Evolutionary conservation across 2,797 vertebrate genomes (phyloP).

Genomic region (Monodelphis domestica): DNA sequence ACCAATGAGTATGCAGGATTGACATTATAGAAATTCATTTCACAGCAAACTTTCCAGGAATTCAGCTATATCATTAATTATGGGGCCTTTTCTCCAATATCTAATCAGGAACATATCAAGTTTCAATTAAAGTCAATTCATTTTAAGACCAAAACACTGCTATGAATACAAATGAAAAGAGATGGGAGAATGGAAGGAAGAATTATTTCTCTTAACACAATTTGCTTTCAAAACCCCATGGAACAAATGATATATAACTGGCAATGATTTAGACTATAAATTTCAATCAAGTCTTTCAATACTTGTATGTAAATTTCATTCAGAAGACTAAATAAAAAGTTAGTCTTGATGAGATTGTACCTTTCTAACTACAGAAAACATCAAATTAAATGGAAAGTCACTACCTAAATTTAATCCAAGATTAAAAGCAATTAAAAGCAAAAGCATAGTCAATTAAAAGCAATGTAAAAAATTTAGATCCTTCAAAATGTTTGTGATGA

Average conservation of each 20-base stretch:
- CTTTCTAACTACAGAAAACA: neutral
- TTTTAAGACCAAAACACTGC: neutral
- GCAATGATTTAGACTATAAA: constrained; percentile 22
- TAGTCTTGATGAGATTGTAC: neutral
- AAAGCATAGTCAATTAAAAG: no score
- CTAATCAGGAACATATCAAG: neutral
- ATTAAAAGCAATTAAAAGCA: constrained; percentile 37
- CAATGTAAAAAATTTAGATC: no score
- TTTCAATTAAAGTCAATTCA: neutral
- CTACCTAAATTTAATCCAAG: constrained; percentile 45
- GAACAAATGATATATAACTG: constrained; percentile 3
- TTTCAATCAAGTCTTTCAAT: constrained; percentile 32
- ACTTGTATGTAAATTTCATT: neutral
- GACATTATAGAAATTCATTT: neutral
- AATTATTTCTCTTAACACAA: constrained; percentile 18
- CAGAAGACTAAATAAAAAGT: constrained; percentile 36
- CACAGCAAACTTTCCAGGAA: neutral
- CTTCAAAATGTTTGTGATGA: constrained; percentile 58
- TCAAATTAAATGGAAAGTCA: constrained; percentile 36
- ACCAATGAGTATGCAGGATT: neutral
- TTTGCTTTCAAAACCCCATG: neutral
- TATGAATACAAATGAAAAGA: neutral
- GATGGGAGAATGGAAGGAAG: neutral
- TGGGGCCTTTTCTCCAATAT: neutral
- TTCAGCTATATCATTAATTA: neutral